phyloP scores from a whole-genome alignment of 2,888 invertebrate species.

The Lepeophtheirus nordmannii region DNA sequence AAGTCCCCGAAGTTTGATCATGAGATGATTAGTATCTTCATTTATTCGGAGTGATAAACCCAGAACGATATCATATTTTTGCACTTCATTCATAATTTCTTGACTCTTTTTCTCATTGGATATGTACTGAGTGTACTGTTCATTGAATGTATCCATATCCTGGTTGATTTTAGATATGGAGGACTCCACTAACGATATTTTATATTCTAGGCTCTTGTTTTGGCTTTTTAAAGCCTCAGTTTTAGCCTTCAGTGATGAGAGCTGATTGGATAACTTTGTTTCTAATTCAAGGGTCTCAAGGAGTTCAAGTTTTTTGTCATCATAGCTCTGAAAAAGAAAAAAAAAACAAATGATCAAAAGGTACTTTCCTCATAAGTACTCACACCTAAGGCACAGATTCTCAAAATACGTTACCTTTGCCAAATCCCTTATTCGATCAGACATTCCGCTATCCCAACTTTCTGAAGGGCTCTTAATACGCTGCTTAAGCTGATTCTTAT shows the following conservation, averaged over 20 bases:
- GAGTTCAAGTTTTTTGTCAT: not conserved
- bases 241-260: not conserved
- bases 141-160: not conserved
- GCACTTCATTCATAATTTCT: not conserved
- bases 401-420: not conserved
- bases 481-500: not conserved
- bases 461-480: not conserved
- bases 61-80: not conserved
- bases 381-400: not conserved
- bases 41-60: not conserved
- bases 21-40: not conserved
- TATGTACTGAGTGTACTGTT: not conserved
- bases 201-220: not conserved
- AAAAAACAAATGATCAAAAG: not conserved
- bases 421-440: not conserved
- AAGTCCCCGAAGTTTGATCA: not conserved
- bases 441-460: not conserved
- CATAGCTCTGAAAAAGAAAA: not conserved
- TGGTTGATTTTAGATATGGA: not conserved
- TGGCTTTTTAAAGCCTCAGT: not conserved
- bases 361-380: not conserved
- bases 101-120: not conserved
- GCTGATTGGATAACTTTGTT: not conserved
- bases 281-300: not conserved
- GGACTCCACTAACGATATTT: not conserved